phyloP scores from a whole-genome alignment of 2,797 vertebrate species.

The Schizopygopsis pylzovi region DNA sequence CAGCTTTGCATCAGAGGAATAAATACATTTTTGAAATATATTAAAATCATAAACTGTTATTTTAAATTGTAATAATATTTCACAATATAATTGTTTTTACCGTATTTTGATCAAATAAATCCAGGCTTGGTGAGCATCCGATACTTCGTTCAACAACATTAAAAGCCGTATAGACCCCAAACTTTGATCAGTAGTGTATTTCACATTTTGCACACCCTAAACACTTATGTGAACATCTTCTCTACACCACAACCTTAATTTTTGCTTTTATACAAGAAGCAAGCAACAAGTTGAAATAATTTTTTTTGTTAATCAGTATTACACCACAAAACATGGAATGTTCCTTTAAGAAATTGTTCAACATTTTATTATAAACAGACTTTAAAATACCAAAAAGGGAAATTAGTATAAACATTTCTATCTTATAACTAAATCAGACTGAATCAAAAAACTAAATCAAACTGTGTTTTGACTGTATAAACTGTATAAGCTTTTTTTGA shows the following conservation, averaged over 20 bases:
- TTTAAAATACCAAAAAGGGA: neutral
- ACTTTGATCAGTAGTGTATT: neutral
- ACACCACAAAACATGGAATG: neutral
- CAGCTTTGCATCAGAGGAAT: neutral
- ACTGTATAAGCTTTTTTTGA: neutral
- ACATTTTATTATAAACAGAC: neutral
- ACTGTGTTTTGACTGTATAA: neutral
- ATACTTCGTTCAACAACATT: neutral
- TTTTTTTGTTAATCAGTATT: neutral
- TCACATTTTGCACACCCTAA: neutral
- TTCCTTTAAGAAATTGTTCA: neutral
- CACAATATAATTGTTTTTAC: too few species aligned
- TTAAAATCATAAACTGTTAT: neutral
- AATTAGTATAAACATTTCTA: neutral
- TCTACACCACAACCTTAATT: neutral
- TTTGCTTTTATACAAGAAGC: neutral
- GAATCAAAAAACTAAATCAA: too few species aligned
- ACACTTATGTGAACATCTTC: neutral
- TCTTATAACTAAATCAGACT: neutral
- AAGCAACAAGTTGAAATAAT: neutral
- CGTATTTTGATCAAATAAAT: neutral
- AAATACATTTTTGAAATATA: neutral
- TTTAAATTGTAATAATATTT: neutral
- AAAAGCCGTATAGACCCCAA: neutral
- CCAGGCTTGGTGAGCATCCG: neutral